Evolutionary conservation across 1,140 invertebrate species (phyloP).

Genomic region (Lordiphosa collinella): DNA sequence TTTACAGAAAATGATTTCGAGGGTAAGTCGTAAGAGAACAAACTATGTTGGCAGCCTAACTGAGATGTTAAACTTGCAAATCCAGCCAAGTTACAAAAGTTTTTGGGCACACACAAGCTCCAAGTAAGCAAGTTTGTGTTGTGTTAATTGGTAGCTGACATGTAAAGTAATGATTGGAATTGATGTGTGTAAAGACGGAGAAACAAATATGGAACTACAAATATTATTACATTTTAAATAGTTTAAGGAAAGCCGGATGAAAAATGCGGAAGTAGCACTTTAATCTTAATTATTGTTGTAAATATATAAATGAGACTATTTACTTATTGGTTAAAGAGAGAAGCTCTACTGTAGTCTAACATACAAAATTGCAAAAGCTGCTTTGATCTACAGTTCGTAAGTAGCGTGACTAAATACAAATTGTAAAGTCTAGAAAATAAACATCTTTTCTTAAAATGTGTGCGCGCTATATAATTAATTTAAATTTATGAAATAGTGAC

Average conservation of each 20-base stretch:
- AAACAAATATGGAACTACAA: no score
- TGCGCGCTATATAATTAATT: slow-evolving; percentile 59
- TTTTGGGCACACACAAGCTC: slow-evolving; percentile 13
- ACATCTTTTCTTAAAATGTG: slow-evolving; percentile 17
- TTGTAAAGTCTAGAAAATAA: background rate
- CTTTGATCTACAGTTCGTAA: slow-evolving; percentile 18
- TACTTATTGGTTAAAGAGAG: no score
- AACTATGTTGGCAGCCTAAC: no score
- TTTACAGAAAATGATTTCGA: slow-evolving; percentile 93
- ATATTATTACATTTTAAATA: background rate
- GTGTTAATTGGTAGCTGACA: slow-evolving; percentile 42
- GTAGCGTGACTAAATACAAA: no score
- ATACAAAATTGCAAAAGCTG: slow-evolving; percentile 30
- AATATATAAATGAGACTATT: no score
- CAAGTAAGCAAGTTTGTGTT: slow-evolving; percentile 14
- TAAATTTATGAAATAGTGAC: slow-evolving; percentile 49
- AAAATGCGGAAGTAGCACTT: background rate
- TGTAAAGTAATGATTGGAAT: slow-evolving; percentile 6
- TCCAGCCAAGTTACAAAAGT: slow-evolving; percentile 36
- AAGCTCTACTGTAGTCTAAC: slow-evolving; percentile 19
- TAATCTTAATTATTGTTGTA: no score
- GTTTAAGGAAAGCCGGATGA: slow-evolving; percentile 1
- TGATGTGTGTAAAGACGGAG: background rate
- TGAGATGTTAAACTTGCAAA: slow-evolving; percentile 12
- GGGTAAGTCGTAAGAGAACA: slow-evolving; percentile 85